phyloP scores from a whole-genome alignment of 2,888 invertebrate species.

The Synergus laeviventris region DNA sequence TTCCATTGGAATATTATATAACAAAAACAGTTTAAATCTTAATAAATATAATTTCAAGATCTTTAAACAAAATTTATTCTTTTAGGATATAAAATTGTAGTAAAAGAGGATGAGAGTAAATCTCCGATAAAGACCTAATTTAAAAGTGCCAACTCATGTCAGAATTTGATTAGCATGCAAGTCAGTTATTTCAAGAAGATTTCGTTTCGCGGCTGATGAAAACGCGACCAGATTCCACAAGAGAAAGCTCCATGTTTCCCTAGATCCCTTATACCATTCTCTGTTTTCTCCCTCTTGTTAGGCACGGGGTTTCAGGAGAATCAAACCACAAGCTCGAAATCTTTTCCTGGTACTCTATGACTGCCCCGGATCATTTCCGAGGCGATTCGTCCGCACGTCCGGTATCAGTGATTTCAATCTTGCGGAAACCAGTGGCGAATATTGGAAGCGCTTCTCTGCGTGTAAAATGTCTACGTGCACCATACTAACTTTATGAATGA shows the following conservation, averaged over 20 bases:
- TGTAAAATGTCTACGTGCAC: constrained; percentile 21
- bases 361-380: constrained; percentile 15
- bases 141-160: no score
- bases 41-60: neutral
- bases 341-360: neutral
- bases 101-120: no score
- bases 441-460: constrained; percentile 52
- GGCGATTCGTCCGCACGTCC: constrained; percentile 50
- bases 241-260: neutral
- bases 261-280: neutral
- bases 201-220: neutral
- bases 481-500: no score
- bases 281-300: neutral
- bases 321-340: neutral
- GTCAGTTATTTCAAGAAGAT: no score
- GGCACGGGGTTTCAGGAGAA: neutral
- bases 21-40: neutral
- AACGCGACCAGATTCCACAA: neutral
- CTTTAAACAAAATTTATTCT: no score
- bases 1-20: neutral
- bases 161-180: no score
- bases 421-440: constrained; percentile 50
- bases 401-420: constrained; percentile 41
- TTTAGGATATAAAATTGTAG: no score
- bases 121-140: no score